Evolutionary conservation across 1,140 invertebrate genomes (phyloP), one percentile per base, ranked within the genome.

Genomic region (Sitophilus oryzae): DNA sequence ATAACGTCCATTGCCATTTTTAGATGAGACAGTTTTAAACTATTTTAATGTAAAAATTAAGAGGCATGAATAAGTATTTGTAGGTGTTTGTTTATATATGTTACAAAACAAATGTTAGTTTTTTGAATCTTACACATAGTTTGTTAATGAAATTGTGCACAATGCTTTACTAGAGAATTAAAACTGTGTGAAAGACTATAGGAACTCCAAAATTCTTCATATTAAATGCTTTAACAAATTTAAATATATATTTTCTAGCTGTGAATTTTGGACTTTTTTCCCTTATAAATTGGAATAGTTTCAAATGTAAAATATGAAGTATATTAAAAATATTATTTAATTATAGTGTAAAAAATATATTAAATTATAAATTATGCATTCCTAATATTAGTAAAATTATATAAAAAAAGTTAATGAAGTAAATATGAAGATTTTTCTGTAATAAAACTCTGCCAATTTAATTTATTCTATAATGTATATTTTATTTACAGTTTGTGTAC

Each of bases 1-100:
- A 40, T 40, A 40, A 20, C 38, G 38, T 40, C 38, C 38, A 40
- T 40, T 15, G 38, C 25, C 38, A 40, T 40, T 40, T 40, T 40
- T 40, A 40, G 38, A 20, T 40, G 38, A 40, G 38, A 40, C 19
- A 5, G n/a, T 40, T 30, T 30, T 30, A 30, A 30, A 30, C 25
- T 30, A 30, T 30, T 30, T 30, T 30, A 30, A 30, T 5, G 11
- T 30, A 6, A 11, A 30, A 30, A 11, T 30, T 30, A 30, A 30
- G 11, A 30, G 25, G 25, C 25, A 30, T 30, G 25, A 30, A 30
- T n/a, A 30, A 30, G 11, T 30, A 30, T 30, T 11, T 30, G 25
- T 30, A 30, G n/a, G 25, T 30, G 25, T 30, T 30, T 30, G 25
- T 30, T 30, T 30, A 30, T 11, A 30, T 11, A 30, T 30, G 11